phyloP scores from a whole-genome alignment of 2,797 vertebrate genomes.

The Hemibagrus guttatus region DNA sequence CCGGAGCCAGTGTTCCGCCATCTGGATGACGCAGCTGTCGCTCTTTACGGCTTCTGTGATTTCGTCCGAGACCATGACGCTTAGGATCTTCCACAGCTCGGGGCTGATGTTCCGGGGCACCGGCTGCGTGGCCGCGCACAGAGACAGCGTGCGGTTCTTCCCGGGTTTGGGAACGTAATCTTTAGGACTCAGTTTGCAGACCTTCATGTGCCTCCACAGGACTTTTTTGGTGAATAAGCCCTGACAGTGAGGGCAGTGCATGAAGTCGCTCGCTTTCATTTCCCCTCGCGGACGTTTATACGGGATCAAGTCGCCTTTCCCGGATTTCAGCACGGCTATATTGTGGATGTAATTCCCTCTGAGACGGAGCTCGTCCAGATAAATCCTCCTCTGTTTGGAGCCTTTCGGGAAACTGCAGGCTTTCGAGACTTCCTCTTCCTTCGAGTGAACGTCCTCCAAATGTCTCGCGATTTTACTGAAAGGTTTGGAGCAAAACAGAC shows the following conservation, averaged over 20 bases:
- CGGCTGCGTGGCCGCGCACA: constrained; percentile 53
- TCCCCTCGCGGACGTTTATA: constrained; percentile 47
- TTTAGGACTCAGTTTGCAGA: constrained; percentile 51
- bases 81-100: constrained; percentile 52
- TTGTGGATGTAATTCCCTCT: constrained; percentile 57
- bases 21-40: constrained; percentile 48
- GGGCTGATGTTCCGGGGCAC: constrained; percentile 40
- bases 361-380: constrained; percentile 53
- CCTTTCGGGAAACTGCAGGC: constrained; percentile 49
- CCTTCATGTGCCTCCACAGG: constrained; percentile 55
- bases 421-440: constrained; percentile 53
- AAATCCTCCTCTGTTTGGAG: constrained; percentile 49
- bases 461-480: constrained; percentile 60
- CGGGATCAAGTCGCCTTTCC: constrained; percentile 53
- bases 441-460: constrained; percentile 41
- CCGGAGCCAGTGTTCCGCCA: constrained; percentile 49
- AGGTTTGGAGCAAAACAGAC: constrained; percentile 51
- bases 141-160: constrained; percentile 48
- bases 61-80: constrained; percentile 45
- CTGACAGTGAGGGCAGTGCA: constrained; percentile 56
- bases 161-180: constrained; percentile 40
- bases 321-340: constrained; percentile 37
- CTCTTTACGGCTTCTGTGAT: constrained; percentile 46
- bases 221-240: constrained; percentile 48
- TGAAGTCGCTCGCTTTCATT: constrained; percentile 36